These are phyloP conservation scores for Phycodurus eques DNA, from an alignment of 2,113 vertebrate species.

Conservation along the genomic window DNA sequence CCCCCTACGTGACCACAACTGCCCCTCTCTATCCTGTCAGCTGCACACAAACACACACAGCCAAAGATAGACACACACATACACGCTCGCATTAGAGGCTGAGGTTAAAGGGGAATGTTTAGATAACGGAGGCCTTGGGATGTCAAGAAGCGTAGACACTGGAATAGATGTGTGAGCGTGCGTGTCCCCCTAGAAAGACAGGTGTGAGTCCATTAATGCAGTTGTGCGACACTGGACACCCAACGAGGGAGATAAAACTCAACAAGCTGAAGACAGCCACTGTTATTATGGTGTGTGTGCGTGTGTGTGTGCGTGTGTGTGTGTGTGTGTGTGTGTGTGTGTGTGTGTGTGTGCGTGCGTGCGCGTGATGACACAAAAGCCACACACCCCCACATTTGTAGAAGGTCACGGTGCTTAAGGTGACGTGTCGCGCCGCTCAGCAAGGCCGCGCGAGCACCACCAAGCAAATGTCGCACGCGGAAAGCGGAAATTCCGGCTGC, in stretches of 20 bases:
- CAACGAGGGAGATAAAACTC: conserved; percentile 29
- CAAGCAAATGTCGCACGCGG: background rate
- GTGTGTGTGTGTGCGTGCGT: conserved; percentile 11
- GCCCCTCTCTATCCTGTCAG: conserved; percentile 12
- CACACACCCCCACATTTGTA: background rate
- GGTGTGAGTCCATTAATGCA: conserved; percentile 55
- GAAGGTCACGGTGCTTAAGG: conserved; percentile 21
- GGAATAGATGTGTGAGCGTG: conserved; percentile 2
- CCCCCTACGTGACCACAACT: conserved; percentile 6
- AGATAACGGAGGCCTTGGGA: conserved; percentile 32
- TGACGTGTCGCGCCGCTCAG: background rate
- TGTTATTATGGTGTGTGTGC: conserved; percentile 15
- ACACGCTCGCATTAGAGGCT: background rate
- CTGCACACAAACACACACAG: conserved; percentile 5
- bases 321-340: conserved; percentile 9
- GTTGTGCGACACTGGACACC: conserved; percentile 56
- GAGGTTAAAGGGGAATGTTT: conserved; percentile 35
- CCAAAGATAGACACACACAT: conserved; percentile 1
- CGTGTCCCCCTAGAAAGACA: conserved; percentile 41
- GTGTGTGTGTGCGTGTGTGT: conserved; percentile 18
- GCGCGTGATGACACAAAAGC: background rate
- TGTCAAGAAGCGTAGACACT: background rate
- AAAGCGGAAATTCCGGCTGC: conserved; percentile 1
- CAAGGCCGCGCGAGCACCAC: background rate
- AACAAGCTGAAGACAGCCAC: conserved; percentile 31